Base-by-base conservation (phyloP, 2,888 invertebrate genomes). In the Euplexia lucipara region DNA sequence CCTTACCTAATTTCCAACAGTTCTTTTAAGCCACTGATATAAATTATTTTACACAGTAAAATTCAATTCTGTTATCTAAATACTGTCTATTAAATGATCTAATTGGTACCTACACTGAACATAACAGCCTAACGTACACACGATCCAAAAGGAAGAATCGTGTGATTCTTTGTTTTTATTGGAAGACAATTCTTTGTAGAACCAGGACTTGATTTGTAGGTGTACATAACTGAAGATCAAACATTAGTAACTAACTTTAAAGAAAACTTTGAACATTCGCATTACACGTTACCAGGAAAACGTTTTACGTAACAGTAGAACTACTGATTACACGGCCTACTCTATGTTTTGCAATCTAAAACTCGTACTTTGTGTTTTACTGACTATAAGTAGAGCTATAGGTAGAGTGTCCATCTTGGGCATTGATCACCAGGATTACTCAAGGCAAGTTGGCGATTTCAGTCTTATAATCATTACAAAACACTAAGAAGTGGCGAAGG, bases 271-370 rank as follows among this genome's bases (percentile, higher is more conserved):
- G 49, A 30, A 20, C 42, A 42, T 52, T 20, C 39, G 44, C 39
- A 35, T 26, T 49, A 26, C 48, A 22, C 16, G 60, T 34, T 30
- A 18, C n/a, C 22, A 52, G 47, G 39, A 56, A 59, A 57, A 35
- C 30, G 7, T 18, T 16, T 74, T 47, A 61, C 53, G 52, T 58
- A 69, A 75, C 53, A 32, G 48, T 66, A 14, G 67, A 34, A 20
- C 9, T 45, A 74, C 51, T 30, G 60, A 47, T 59, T 56, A 56
- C 41, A 49, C 20, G 41, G 18, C 32, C 20, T 39, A 37, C 41
- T 9, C 59, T 12, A 9, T 9, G 9, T 42, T 20, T 44, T 51
- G 20, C 16, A 47, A 26, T 26, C 26, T 53, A 6, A 51, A 51
- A 30, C 9, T 9, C 26, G 54, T 54, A 41, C 54, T 51, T 37